A percentile compares a stretch with the other conserved stretches of the same genome.
Evolutionary conservation across 2,888 invertebrate species (phyloP).

Genomic region (Drosophila cracens): DNA sequence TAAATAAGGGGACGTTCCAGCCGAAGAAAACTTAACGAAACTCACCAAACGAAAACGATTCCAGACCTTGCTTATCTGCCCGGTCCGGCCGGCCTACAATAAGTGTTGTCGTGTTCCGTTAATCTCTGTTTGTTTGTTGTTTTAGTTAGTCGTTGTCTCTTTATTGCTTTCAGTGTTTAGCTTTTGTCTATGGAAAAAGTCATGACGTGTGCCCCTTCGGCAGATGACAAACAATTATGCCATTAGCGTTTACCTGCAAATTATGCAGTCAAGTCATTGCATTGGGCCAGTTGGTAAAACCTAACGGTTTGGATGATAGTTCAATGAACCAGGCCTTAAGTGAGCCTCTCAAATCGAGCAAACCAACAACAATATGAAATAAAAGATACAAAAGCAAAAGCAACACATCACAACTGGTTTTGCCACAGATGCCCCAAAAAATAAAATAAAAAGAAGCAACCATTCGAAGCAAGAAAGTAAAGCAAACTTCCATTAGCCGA

Average conservation of each 20-base stretch:
- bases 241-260: conserved; percentile 63
- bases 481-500: conserved; percentile 15
- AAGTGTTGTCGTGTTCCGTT: conserved; percentile 48
- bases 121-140: conserved; percentile 43
- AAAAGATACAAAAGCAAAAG: conserved; percentile 44
- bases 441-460: conserved; percentile 18
- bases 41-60: conserved; percentile 8
- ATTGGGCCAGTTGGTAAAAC: conserved; percentile 31
- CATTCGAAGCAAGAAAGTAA: conserved; percentile 20
- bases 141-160: conserved; percentile 19
- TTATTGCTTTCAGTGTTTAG: conserved; percentile 1
- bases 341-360: conserved; percentile 37
- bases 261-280: conserved; percentile 48
- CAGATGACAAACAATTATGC: conserved; percentile 34
- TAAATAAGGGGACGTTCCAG: conserved; percentile 27
- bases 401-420: conserved; percentile 57
- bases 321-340: conserved; percentile 61
- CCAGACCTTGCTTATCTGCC: conserved; percentile 44
- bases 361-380: conserved; percentile 27
- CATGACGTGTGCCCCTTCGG: conserved; percentile 64
- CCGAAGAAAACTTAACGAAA: conserved; percentile 44
- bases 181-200: conserved; percentile 37
- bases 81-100: conserved; percentile 54
- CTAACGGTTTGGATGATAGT: conserved; percentile 53
- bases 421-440: conserved; percentile 39